These are phyloP conservation scores for Leptinotarsa defecta DNA, from an alignment of 1,140 invertebrate species.

Conservation along the genomic window DNA sequence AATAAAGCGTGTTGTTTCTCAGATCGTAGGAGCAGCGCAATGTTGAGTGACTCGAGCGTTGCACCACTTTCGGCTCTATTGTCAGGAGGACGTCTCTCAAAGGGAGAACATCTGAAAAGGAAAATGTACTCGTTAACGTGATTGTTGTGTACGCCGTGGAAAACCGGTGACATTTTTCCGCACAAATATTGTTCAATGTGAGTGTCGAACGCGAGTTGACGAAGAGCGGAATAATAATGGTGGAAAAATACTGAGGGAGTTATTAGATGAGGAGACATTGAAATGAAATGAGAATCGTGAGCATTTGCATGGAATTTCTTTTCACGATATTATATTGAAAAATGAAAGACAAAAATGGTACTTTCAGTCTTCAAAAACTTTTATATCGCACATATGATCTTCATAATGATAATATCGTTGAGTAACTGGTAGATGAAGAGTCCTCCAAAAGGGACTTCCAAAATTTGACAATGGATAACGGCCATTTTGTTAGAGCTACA, in stretches of 20 bases:
- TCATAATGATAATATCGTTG: no score
- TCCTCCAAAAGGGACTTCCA: no score
- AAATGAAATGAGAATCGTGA: no score
- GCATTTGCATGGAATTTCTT: no score
- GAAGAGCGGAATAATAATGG: background rate
- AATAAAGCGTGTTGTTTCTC: constrained; percentile 71
- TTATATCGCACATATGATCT: no score
- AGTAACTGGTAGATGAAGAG: no score
- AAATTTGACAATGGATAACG: no score
- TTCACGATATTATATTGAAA: no score
- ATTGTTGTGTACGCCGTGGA: background rate
- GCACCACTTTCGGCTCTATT: constrained; percentile 64
- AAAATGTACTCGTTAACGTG: constrained; percentile 6
- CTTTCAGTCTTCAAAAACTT: no score
- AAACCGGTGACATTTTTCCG: constrained; percentile 2
- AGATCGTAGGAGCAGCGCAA: constrained; percentile 72
- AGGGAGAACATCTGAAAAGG: constrained; percentile 52
- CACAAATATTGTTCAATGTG: background rate
- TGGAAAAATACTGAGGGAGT: background rate
- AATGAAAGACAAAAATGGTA: no score
- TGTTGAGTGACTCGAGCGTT: constrained; percentile 60
- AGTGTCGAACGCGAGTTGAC: background rate
- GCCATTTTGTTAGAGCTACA: no score
- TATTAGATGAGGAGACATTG: no score
- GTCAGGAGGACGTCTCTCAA: constrained; percentile 59